A percentile compares a stretch with the other conserved stretches of the same genome.
These are phyloP conservation scores for Caenorhabditis afra DNA, from an alignment of 2,888 invertebrate genomes.

Conservation along the genomic window DNA sequence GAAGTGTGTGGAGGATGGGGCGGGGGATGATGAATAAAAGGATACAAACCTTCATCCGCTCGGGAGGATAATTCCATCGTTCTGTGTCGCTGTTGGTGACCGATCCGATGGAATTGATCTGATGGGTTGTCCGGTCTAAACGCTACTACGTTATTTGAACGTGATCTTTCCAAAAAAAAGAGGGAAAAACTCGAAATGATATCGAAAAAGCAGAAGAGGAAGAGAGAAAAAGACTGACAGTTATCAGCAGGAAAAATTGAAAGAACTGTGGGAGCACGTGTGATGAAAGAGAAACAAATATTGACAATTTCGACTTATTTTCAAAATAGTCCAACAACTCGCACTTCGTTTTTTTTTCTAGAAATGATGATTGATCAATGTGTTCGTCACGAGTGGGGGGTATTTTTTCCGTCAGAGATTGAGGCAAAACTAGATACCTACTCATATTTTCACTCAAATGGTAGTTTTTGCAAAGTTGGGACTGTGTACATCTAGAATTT, in stretches of 20 bases:
- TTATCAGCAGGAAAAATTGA: slow-evolving; percentile 23
- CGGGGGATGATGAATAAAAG: too few species aligned
- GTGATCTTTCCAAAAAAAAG: not conserved
- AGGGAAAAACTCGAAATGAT: not conserved
- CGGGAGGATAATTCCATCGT: slow-evolving; percentile 45
- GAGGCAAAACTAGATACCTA: slow-evolving; percentile 2
- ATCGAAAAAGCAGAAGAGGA: slow-evolving; percentile 7
- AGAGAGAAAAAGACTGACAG: slow-evolving; percentile 2
- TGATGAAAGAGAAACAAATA: slow-evolving; percentile 31
- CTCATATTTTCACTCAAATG: too few species aligned
- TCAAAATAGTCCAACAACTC: not conserved
- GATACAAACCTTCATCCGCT: slow-evolving; percentile 42
- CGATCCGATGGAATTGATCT: slow-evolving; percentile 34
- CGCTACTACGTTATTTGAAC: not conserved
- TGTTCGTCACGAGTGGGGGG: slow-evolving; percentile 6
- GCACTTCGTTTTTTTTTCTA: not conserved
- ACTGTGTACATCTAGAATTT: too few species aligned
- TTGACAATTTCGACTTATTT: slow-evolving; percentile 41
- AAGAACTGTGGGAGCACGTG: slow-evolving; percentile 8
- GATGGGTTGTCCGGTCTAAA: slow-evolving; percentile 15
- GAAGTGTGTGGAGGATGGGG: too few species aligned
- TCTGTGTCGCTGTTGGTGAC: not conserved
- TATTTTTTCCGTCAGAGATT: slow-evolving; percentile 6
- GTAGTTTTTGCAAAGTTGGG: too few species aligned
- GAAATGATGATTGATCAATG: not conserved